Evolutionary conservation across 2,888 invertebrate species (phyloP).

Genomic region (Meganola albula): DNA sequence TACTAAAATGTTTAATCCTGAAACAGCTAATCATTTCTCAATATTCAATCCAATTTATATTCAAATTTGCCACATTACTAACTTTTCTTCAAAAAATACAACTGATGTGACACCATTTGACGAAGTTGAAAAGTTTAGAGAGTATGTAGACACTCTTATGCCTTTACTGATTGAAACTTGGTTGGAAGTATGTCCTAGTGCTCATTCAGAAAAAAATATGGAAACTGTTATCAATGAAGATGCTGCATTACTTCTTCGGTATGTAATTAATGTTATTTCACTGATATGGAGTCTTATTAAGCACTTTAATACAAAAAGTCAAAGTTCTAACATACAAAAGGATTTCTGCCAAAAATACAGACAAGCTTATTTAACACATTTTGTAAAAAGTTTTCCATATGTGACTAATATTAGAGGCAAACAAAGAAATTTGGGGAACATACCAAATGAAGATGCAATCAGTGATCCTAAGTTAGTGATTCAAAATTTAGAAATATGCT

Average conservation of each 20-base stretch:
- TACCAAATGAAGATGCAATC: conserved; percentile 45
- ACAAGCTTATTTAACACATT: conserved; percentile 71
- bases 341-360: conserved; percentile 75
- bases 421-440: conserved; percentile 32
- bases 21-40: conserved; percentile 45
- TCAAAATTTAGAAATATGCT: conserved; percentile 59
- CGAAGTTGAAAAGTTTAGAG: conserved; percentile 72
- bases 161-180: conserved; percentile 90
- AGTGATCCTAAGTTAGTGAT: conserved; percentile 54
- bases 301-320: conserved; percentile 47
- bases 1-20: conserved; percentile 40
- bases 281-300: conserved; percentile 73
- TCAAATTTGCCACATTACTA: conserved; percentile 54
- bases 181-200: conserved; percentile 84
- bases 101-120: conserved; percentile 48
- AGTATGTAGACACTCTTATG: conserved; percentile 82
- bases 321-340: conserved; percentile 57
- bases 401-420: conserved; percentile 59
- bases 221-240: conserved; percentile 79
- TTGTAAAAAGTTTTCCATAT: conserved; percentile 79
- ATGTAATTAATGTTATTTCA: conserved; percentile 79
- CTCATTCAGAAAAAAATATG: conserved; percentile 49
- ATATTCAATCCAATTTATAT: conserved; percentile 49
- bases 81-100: conserved; percentile 59
- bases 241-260: conserved; percentile 79